Conservation (phyloP, 2,113 vertebrate species). For the Grantiella picta region DNA sequence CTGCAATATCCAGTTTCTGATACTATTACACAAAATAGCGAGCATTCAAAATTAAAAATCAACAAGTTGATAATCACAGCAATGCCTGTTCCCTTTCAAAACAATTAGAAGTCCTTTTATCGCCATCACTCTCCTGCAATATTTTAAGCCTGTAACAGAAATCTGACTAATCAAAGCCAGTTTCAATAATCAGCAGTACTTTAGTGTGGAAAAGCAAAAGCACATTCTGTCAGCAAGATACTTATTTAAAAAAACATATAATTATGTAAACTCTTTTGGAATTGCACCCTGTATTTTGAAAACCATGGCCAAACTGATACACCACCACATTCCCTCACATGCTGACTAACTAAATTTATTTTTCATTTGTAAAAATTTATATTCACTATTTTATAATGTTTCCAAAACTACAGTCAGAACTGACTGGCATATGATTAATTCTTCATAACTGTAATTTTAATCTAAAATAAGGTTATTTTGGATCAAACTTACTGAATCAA, state of each 20-base stretch:
- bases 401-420: neutral
- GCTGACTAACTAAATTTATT: neutral
- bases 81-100: neutral
- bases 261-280: neutral
- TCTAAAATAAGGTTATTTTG: neutral
- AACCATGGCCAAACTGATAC: neutral
- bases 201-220: neutral
- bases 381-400: neutral
- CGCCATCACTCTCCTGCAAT: neutral
- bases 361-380: neutral
- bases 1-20: neutral
- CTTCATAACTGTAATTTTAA: neutral
- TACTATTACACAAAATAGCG: neutral
- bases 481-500: neutral
- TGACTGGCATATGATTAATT: neutral
- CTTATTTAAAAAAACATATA: neutral
- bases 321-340: neutral
- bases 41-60: neutral
- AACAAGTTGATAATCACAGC: neutral
- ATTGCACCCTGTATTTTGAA: neutral
- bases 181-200: neutral
- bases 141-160: neutral
- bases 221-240: neutral
- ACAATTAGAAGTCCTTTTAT: neutral
- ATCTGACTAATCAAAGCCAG: neutral